Percentiles rank a stretch among this genome's conserved stretches.
Conservation (phyloP, 2,797 vertebrate genomes). For the Peromyscus eremicus region DNA sequence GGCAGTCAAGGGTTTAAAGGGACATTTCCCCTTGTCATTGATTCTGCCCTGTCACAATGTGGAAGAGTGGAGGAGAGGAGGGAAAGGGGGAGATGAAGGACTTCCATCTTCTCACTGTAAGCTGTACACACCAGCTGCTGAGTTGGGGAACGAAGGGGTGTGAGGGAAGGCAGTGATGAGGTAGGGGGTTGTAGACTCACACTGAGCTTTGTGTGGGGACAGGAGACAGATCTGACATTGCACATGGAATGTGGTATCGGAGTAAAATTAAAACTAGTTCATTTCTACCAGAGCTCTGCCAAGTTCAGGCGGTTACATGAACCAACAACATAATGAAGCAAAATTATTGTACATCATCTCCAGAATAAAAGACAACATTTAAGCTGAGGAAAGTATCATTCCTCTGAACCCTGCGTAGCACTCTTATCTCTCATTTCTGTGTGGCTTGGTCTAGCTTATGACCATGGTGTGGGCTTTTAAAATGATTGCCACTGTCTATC, state of each 20-base stretch:
- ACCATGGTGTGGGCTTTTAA: neutral
- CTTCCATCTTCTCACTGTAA: neutral
- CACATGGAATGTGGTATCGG: neutral
- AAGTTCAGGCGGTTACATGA: constrained; percentile 28
- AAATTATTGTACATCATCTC: neutral
- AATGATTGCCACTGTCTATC: neutral
- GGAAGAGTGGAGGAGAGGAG: neutral
- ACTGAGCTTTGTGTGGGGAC: constrained; percentile 4
- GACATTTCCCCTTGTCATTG: neutral
- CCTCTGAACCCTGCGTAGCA: neutral
- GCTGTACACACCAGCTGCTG: neutral
- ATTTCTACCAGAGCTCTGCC: neutral
- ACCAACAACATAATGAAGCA: neutral
- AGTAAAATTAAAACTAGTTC: constrained; percentile 28
- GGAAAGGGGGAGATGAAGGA: neutral
- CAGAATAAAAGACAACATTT: constrained; percentile 11
- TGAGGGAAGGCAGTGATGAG: neutral
- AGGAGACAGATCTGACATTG: constrained; percentile 17
- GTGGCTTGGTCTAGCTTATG: neutral
- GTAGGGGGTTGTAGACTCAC: neutral
- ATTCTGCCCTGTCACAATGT: neutral
- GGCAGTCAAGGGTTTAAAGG: neutral
- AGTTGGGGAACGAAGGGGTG: neutral
- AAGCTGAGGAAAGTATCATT: neutral
- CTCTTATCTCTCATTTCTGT: neutral